Evolutionary conservation across 1,140 invertebrate genomes (phyloP), one percentile per base, ranked within the genome.

Genomic region (Hermatobates lingyangjiaoensis): DNA sequence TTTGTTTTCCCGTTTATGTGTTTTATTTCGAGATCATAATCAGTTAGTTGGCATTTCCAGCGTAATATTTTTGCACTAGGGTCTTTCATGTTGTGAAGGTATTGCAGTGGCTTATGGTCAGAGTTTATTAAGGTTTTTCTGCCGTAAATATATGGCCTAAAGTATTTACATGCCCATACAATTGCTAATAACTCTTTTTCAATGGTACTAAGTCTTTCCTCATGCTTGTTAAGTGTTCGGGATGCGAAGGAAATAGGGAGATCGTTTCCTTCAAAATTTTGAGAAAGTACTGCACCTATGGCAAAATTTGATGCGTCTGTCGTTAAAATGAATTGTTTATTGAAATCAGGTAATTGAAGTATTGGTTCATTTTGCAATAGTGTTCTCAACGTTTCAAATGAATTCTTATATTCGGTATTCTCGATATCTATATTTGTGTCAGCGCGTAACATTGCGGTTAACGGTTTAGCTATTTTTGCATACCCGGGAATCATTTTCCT

Each of bases 121-220:
- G 71, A 74, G 21, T 65, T 54, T 3, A 73, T 66, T 20, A 53
- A 64, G 48, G 75, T 71, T 28, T 67, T 59, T 47, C 51, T 62
- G 24, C 66, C 67, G 53, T 64, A 66, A 3, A 42, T 42, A 59
- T 70, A 73, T 26, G 63, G 59, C 53, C 65, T 34, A 56, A 71
- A 71, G 47, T 66, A 61, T 56, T 66, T 62, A 3, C 65, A 57
- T 3, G 63, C 63, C 64, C 64, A 71, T 1, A 76, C 60, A 15
- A 76, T 65, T 2, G 70, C 71, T n/a, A 76, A 54, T 40, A 70
- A 57, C 65, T 76, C 71, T 54, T 67, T 65, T 61, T 70, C 64
- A 25, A 62, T 59, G 1, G 56, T 55, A 4, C 50, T 48, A 44
- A 61, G 61, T 30, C 56, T 54, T 23, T 44, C 10, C 59, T 66